These are phyloP conservation scores for Phocides pigmalion DNA, from an alignment of 1,140 invertebrate species.

Conservation along the genomic window DNA sequence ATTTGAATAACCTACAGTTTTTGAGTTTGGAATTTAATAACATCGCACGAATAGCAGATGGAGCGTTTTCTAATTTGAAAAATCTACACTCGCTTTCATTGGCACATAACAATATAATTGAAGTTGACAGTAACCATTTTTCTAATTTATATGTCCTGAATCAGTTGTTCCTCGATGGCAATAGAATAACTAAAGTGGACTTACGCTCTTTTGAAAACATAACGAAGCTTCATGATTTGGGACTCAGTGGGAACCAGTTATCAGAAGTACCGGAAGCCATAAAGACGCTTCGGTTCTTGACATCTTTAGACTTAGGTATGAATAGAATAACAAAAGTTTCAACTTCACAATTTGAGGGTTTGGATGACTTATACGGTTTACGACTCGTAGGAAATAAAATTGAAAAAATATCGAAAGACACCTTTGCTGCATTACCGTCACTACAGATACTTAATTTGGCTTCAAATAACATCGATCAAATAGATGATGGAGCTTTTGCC, in stretches of 20 bases:
- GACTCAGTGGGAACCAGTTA: conserved; percentile 91
- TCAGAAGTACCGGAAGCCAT: conserved; percentile 90
- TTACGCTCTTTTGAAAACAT: conserved; percentile 91
- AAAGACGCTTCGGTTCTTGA: conserved; percentile 87
- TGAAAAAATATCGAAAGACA: conserved; percentile 87
- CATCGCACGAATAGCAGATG: conserved; percentile 89
- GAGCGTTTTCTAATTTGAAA: conserved; percentile 90
- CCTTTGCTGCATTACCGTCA: conserved; percentile 87
- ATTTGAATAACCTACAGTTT: conserved; percentile 90
- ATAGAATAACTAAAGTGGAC: conserved; percentile 88
- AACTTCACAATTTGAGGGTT: conserved; percentile 86
- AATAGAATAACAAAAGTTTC: conserved; percentile 88
- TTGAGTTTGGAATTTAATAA: conserved; percentile 91
- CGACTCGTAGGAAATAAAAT: conserved; percentile 88
- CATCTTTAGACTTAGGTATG: conserved; percentile 91
- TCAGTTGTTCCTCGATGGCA: conserved; percentile 90
- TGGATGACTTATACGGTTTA: conserved; percentile 87
- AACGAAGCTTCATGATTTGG: conserved; percentile 91
- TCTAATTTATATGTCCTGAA: conserved; percentile 90
- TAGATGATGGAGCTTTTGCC: conserved; percentile 88
- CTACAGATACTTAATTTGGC: conserved; percentile 89
- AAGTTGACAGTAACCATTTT: conserved; percentile 89
- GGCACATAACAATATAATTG: conserved; percentile 89
- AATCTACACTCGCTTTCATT: conserved; percentile 91
- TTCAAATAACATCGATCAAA: conserved; percentile 87